A percentile compares a stretch with the other conserved stretches of the same genome.
These are phyloP conservation scores for Metalampra italica DNA, from an alignment of 2,888 invertebrate genomes.

Conservation along the genomic window DNA sequence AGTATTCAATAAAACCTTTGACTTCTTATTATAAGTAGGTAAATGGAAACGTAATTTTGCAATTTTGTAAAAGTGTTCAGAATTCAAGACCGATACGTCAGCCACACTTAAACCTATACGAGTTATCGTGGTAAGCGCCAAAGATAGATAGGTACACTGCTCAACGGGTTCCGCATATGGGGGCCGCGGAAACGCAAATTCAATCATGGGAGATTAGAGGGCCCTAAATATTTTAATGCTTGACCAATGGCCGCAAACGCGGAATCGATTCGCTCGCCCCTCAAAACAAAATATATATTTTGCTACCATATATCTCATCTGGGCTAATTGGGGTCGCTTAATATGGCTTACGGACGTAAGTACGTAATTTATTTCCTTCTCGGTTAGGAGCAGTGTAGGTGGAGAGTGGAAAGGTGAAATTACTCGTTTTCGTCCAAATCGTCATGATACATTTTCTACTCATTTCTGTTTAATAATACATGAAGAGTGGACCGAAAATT, in stretches of 20 bases:
- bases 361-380: conserved; percentile 72
- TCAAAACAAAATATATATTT: conserved; percentile 61
- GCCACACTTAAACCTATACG: neutral
- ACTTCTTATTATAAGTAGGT: too few relatives aligned
- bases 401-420: conserved; percentile 31
- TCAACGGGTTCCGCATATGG: conserved; percentile 48
- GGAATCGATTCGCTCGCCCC: conserved; percentile 64
- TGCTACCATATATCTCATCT: conserved; percentile 61
- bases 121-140: conserved; percentile 25
- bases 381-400: conserved; percentile 44
- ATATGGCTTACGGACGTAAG: conserved; percentile 77
- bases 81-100: too few relatives aligned
- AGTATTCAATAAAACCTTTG: too few relatives aligned
- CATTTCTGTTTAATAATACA: too few relatives aligned
- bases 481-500: too few relatives aligned
- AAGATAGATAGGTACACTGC: conserved; percentile 36
- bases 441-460: neutral
- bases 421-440: conserved; percentile 6
- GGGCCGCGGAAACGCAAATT: conserved; percentile 66
- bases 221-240: conserved; percentile 76
- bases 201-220: conserved; percentile 75
- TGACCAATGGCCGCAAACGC: conserved; percentile 70
- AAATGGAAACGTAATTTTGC: too few relatives aligned
- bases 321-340: conserved; percentile 77
- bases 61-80: too few relatives aligned